Evolutionary conservation across 2,797 vertebrate species (phyloP).

Genomic region (Balearica regulorum): DNA sequence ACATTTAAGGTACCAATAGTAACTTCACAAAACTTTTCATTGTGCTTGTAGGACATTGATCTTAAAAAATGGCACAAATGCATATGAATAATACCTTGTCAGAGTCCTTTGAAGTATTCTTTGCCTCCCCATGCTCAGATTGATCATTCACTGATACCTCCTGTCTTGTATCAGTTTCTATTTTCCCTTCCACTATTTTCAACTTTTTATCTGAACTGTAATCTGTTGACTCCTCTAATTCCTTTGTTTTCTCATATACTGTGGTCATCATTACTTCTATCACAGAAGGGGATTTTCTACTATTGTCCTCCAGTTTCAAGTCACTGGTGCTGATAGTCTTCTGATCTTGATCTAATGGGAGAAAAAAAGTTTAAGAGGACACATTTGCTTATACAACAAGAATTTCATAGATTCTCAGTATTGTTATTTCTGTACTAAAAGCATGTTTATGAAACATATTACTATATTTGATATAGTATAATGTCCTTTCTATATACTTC

Average conservation of each 20-base stretch:
- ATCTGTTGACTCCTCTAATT: neutral
- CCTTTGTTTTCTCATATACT: slow-evolving; percentile 26
- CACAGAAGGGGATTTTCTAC: slow-evolving; percentile 19
- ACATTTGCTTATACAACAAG: neutral
- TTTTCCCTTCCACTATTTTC: neutral
- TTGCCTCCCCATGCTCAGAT: neutral
- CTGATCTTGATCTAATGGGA: slow-evolving; percentile 62
- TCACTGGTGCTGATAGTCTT: slow-evolving; percentile 34
- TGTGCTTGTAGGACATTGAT: neutral
- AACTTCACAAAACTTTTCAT: neutral
- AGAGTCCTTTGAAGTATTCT: neutral
- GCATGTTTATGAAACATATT: neutral
- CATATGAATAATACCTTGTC: slow-evolving; percentile 40
- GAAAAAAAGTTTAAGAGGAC: neutral
- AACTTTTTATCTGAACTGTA: neutral
- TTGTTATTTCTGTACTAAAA: neutral
- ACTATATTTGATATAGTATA: neutral
- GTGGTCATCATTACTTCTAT: slow-evolving; percentile 14
- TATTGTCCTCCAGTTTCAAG: slow-evolving; percentile 35
- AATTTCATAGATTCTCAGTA: neutral
- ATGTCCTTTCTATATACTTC: neutral
- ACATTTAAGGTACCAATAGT: neutral
- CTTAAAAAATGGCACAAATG: neutral
- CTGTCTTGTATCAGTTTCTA: neutral
- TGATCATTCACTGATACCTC: neutral